Evolutionary conservation across 2,113 vertebrate species (phyloP), one percentile per base, ranked within the genome.

Genomic region (Noturus placidus): DNA sequence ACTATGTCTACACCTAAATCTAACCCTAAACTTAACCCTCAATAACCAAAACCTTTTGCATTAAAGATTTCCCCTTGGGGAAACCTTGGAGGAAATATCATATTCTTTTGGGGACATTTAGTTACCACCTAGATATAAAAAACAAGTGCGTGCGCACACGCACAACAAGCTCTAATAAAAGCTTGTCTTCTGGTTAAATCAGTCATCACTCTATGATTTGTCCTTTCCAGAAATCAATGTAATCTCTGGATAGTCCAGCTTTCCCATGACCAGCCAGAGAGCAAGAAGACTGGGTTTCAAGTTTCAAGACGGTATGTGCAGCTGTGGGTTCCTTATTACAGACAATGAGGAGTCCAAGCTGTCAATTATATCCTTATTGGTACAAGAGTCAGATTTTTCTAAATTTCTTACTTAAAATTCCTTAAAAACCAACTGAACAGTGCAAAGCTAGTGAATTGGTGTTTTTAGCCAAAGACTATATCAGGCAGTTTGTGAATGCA

Each of bases 181-280:
- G 81, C 76, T 52, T 59, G 82, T 70, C 76, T 87, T 52, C 69
- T 57, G 86, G 42, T 84, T 88, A 89, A 89, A 91, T 88, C 90
- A 83, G 88, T 89, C 87, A 89, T 89, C 87, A 79, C 85, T 63
- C 61, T 86, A 80, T 77, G 89, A 91, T 90, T 83, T 90, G 88
- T 83, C 74, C 87, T 82, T 86, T 70, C 74, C 52, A 87, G 80
- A 76, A 88, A 87, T 87, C 91, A 89, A 82, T 90, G 67, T 35
- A 83, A 88, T 77, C 46, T 59, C 42, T n/a, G 76, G 87, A 89
- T 69, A 52, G 54, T 56, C 56, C 82, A n/a, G 10, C 70, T 89
- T 86, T 88, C 86, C 81, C 78, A 50, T 15, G 79, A 57, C 54
- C 56, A 87, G 38, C 65, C 67, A 33, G 87, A 86, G 72, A 89